Conservation (phyloP, 2,113 vertebrate genomes). For the Oncorhynchus masou region DNA sequence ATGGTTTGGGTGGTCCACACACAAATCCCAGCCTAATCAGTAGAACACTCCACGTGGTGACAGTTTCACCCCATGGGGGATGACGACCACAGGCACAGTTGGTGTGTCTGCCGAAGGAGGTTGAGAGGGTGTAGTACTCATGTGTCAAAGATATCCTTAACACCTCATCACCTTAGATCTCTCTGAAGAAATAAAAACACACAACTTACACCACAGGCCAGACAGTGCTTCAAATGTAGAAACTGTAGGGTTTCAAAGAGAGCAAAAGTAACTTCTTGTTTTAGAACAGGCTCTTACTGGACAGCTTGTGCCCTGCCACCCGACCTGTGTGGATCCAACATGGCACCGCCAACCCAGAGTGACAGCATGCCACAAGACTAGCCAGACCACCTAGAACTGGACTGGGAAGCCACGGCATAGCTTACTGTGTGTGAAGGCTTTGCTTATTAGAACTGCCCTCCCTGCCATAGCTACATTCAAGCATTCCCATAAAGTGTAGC, state of each 20-base stretch:
- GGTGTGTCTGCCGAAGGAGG: background rate
- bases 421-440: constrained; percentile 61
- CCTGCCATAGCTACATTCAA: constrained; percentile 78
- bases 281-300: too few relatives aligned
- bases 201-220: background rate
- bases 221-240: too few relatives aligned
- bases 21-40: constrained; percentile 65
- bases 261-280: background rate
- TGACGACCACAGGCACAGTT: constrained; percentile 27
- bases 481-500: constrained; percentile 76
- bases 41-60: constrained; percentile 64
- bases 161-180: constrained; percentile 64
- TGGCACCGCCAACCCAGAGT: constrained; percentile 37
- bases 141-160: constrained; percentile 67
- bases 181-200: constrained; percentile 27
- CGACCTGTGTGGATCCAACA: constrained; percentile 23
- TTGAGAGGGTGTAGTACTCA: constrained; percentile 31
- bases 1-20: constrained; percentile 2
- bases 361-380: constrained; percentile 55
- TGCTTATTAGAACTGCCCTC: constrained; percentile 75
- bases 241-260: too few relatives aligned
- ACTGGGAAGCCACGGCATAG: constrained; percentile 53
- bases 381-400: constrained; percentile 72
- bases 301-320: constrained; percentile 5
- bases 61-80: constrained; percentile 59